Evolutionary conservation across 2,113 vertebrate genomes (phyloP).

Genomic region (Nematolebias whitei): DNA sequence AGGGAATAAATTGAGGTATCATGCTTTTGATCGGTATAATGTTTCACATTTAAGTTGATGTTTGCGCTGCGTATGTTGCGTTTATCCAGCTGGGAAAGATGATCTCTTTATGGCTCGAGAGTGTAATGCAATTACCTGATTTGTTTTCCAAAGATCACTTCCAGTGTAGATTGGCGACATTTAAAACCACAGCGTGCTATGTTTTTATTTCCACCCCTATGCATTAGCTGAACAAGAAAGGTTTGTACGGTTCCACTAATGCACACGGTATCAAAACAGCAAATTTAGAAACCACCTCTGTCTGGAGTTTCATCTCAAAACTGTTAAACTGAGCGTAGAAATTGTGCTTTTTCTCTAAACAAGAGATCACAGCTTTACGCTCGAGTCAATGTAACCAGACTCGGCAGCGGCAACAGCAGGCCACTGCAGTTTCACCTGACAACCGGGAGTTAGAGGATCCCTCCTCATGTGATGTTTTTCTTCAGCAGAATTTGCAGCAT

Average conservation of each 20-base stretch:
- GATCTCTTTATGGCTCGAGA: constrained; percentile 63
- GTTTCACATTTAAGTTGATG: constrained; percentile 73
- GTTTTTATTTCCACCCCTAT: not conserved
- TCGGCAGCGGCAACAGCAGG: constrained; percentile 39
- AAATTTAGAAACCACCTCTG: constrained; percentile 38
- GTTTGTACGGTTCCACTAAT: constrained; percentile 32
- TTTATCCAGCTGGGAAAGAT: constrained; percentile 77
- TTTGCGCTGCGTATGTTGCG: constrained; percentile 69
- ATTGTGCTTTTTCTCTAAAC: constrained; percentile 30
- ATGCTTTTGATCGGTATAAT: constrained; percentile 69
- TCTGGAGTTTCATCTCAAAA: constrained; percentile 55
- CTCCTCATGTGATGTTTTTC: constrained; percentile 62
- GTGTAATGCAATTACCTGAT: constrained; percentile 75
- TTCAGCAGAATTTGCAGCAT: constrained; percentile 65
- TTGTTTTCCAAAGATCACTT: constrained; percentile 71
- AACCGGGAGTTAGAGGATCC: constrained; percentile 55
- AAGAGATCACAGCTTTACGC: constrained; percentile 28
- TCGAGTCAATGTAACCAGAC: constrained; percentile 32
- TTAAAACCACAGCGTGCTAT: constrained; percentile 47
- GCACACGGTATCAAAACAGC: constrained; percentile 39
- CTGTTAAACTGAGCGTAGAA: constrained; percentile 53
- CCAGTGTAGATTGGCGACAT: constrained; percentile 44
- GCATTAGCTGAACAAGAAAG: constrained; percentile 31
- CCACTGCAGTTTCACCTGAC: constrained; percentile 68
- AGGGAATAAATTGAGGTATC: constrained; percentile 57